Evolutionary conservation across 2,888 invertebrate genomes (phyloP).

Genomic region (Tholera decimalis): DNA sequence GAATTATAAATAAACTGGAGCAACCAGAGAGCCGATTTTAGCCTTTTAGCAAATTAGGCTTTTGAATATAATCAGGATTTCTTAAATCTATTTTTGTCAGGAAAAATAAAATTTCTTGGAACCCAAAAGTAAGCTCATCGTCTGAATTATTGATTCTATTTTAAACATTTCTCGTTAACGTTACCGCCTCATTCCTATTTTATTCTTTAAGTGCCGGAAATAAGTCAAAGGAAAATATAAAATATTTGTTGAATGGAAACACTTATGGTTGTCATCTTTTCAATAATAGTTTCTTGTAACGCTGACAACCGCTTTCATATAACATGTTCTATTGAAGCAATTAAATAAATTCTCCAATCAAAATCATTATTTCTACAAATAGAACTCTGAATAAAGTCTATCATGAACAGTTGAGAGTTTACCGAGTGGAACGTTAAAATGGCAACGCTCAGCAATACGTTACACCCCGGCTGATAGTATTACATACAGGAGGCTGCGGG

Average conservation of each 20-base stretch:
- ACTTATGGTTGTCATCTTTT: too few species aligned
- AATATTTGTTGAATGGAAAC: neutral
- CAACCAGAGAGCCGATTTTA: slow-evolving; percentile 13
- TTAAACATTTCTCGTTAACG: slow-evolving; percentile 6
- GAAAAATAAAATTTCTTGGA: slow-evolving; percentile 20
- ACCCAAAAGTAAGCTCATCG: slow-evolving; percentile 8
- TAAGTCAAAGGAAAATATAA: neutral
- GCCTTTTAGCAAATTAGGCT: slow-evolving; percentile 40
- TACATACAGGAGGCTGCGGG: slow-evolving; percentile 58
- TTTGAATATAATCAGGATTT: slow-evolving; percentile 25
- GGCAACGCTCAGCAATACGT: slow-evolving; percentile 61
- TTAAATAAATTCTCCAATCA: neutral
- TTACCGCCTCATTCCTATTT: neutral
- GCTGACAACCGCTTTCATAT: neutral
- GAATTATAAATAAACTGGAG: slow-evolving; percentile 14
- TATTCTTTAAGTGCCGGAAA: neutral
- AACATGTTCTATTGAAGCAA: neutral
- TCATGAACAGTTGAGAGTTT: slow-evolving; percentile 24
- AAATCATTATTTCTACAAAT: slow-evolving; percentile 16
- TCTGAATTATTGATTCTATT: slow-evolving; percentile 10
- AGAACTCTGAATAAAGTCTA: slow-evolving; percentile 1
- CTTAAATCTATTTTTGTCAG: slow-evolving; percentile 6
- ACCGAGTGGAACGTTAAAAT: slow-evolving; percentile 44
- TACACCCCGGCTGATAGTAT: slow-evolving; percentile 55
- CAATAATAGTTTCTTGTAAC: too few species aligned